These are phyloP conservation scores for Phortica okadai DNA, from an alignment of 2,888 invertebrate species.

Conservation along the genomic window DNA sequence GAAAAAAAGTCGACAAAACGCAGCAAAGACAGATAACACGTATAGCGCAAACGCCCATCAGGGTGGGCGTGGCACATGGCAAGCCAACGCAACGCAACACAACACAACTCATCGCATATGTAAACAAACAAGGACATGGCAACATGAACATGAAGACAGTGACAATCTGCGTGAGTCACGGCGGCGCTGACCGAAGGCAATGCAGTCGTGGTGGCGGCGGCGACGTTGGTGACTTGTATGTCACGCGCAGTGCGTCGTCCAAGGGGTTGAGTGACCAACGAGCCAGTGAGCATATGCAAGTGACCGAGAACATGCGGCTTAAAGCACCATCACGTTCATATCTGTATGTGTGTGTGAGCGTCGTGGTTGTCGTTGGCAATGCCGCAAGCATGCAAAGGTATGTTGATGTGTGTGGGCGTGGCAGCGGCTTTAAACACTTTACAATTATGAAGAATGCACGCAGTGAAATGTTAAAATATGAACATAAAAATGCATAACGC, in stretches of 20 bases:
- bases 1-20: neutral
- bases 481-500: neutral
- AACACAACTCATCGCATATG: neutral
- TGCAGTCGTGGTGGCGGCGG: neutral
- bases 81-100: neutral
- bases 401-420: neutral
- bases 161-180: neutral
- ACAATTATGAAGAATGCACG: neutral
- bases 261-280: neutral
- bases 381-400: neutral
- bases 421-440: neutral
- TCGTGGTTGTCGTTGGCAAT: neutral
- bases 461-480: neutral
- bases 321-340: neutral
- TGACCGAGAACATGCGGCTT: slow-evolving; percentile 23
- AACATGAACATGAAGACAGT: neutral
- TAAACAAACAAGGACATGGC: neutral
- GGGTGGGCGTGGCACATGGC: neutral
- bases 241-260: too few relatives aligned
- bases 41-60: neutral
- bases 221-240: neutral
- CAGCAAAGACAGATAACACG: neutral
- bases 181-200: neutral
- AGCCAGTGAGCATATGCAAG: neutral
- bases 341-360: neutral